Percentiles rank a stretch among this genome's conserved stretches.
phyloP scores from a whole-genome alignment of 1,140 invertebrate genomes.

The Drosophila pachea region DNA sequence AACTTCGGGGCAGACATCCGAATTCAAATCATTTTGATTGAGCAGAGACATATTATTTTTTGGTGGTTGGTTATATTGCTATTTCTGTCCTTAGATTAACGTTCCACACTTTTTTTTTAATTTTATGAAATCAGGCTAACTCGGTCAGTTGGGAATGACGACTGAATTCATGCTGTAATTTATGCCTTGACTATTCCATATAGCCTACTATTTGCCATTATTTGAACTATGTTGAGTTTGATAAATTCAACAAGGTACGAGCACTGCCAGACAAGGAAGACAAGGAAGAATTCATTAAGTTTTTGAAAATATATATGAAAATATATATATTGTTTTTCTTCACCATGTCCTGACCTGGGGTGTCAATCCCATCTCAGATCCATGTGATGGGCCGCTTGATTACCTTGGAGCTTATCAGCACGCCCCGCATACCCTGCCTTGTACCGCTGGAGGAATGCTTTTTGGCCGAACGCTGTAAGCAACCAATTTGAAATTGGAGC shows the following conservation, averaged over 20 bases:
- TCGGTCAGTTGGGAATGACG: too few species aligned
- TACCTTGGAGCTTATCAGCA: slow-evolving; percentile 19
- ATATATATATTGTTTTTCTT: neutral
- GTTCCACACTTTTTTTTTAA: too few species aligned
- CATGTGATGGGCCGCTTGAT: slow-evolving; percentile 18
- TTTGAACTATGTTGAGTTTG: neutral
- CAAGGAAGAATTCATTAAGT: neutral
- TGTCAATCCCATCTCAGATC: slow-evolving; percentile 37
- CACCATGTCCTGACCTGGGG: slow-evolving; percentile 20
- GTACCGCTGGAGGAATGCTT: slow-evolving; percentile 33
- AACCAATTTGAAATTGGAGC: neutral
- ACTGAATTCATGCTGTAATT: too few species aligned
- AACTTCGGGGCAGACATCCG: neutral
- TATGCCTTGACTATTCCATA: too few species aligned
- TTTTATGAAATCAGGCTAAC: too few species aligned
- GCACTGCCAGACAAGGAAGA: neutral
- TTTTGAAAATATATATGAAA: neutral
- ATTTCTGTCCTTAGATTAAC: neutral
- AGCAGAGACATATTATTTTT: neutral
- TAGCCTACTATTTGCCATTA: neutral
- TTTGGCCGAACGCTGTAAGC: slow-evolving; percentile 44
- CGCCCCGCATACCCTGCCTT: slow-evolving; percentile 25
- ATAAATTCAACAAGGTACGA: too few species aligned
- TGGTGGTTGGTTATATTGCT: neutral
- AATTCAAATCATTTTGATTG: neutral